Evolutionary conservation across 2,797 vertebrate genomes (phyloP).

Genomic region (Prionace glauca): DNA sequence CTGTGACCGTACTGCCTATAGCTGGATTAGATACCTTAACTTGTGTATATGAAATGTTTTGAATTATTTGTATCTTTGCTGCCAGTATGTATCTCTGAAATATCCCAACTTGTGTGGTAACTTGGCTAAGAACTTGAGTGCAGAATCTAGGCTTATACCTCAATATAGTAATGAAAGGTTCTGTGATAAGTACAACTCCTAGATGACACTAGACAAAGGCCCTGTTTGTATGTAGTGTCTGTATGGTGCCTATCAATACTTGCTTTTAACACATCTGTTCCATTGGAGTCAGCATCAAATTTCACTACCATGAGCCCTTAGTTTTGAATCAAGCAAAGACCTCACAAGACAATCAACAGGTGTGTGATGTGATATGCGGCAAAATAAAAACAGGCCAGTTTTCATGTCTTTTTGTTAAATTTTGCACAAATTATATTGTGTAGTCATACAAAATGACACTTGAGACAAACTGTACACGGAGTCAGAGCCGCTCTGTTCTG

Average conservation of each 20-base stretch:
- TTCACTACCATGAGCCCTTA: not conserved
- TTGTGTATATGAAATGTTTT: not conserved
- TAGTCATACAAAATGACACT: conserved; percentile 75
- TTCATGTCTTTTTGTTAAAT: conserved; percentile 57
- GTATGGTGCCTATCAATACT: not conserved
- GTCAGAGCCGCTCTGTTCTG: conserved; percentile 61
- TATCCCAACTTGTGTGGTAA: not conserved
- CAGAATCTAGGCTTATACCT: not conserved
- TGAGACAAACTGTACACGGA: conserved; percentile 77
- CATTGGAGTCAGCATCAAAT: not conserved
- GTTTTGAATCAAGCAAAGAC: not conserved
- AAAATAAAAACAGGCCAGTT: conserved; percentile 41
- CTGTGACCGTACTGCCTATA: not conserved
- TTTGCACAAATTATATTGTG: conserved; percentile 79
- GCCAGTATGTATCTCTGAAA: not conserved
- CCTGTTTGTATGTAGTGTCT: not conserved
- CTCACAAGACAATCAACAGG: not conserved
- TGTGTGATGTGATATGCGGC: not conserved
- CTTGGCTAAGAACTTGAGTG: not conserved
- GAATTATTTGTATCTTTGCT: not conserved
- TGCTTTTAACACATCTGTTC: not conserved
- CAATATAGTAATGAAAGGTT: not conserved
- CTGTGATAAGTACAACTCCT: not conserved
- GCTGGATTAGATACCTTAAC: not conserved
- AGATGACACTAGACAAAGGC: not conserved